A percentile compares a stretch with the other conserved stretches of the same genome.
phyloP scores from a whole-genome alignment of 1,140 invertebrate species.

The Camponotus pennsylvanicus region DNA sequence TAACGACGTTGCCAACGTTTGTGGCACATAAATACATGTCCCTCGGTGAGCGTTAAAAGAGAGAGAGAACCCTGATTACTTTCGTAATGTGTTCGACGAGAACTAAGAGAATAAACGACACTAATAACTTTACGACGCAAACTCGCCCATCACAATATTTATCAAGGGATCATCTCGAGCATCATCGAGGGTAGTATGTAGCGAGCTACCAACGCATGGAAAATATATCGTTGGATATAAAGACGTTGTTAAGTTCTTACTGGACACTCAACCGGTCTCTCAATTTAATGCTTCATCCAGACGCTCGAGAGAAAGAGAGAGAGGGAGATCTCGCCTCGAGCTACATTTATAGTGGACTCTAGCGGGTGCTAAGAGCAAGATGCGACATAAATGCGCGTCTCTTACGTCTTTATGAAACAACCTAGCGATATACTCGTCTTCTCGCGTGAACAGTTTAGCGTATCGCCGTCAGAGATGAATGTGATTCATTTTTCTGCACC shows the following conservation, averaged over 20 bases:
- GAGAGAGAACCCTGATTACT: background rate
- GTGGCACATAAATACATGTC: background rate
- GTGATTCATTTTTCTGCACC: background rate
- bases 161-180: constrained; percentile 49
- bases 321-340: constrained; percentile 48
- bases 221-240: constrained; percentile 59
- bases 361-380: constrained; percentile 32
- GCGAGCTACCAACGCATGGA: constrained; percentile 21
- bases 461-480: background rate
- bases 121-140: constrained; percentile 32
- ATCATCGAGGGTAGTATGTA: constrained; percentile 25
- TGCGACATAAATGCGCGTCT: constrained; percentile 59
- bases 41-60: background rate
- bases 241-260: constrained; percentile 68
- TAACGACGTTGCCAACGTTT: background rate
- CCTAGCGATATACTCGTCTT: constrained; percentile 17
- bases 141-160: constrained; percentile 38
- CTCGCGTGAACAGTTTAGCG: background rate
- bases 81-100: background rate
- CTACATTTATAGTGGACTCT: constrained; percentile 51
- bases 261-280: constrained; percentile 59
- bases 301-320: constrained; percentile 42
- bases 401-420: constrained; percentile 52
- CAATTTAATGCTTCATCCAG: constrained; percentile 57
- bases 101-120: constrained; percentile 28